Conservation (phyloP, 2,113 vertebrate species). For the Stegostoma tigrinum region DNA sequence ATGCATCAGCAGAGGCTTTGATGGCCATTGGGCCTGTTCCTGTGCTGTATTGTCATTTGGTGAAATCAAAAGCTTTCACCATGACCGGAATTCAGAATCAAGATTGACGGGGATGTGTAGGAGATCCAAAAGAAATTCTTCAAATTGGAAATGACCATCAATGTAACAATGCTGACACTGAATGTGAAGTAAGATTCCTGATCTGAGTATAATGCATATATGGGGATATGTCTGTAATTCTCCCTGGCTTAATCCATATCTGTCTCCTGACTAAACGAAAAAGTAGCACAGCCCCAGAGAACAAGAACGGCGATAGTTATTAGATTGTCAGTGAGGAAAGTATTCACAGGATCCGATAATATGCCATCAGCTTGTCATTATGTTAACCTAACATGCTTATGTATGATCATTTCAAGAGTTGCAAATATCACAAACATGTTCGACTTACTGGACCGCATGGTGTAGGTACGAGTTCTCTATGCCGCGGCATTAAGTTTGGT, state of each 20-base stretch:
- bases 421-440: background rate
- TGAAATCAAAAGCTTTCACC: too few species aligned
- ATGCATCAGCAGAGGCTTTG: too few species aligned
- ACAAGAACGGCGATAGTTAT: background rate
- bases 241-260: background rate
- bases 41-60: too few species aligned
- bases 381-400: background rate
- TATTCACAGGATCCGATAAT: background rate
- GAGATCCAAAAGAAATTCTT: background rate
- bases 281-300: background rate
- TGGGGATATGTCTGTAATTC: background rate
- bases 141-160: background rate
- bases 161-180: background rate
- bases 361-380: background rate
- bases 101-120: background rate
- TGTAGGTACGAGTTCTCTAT: constrained; percentile 68
- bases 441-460: constrained; percentile 71
- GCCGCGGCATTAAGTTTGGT: constrained; percentile 69
- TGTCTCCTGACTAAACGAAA: background rate
- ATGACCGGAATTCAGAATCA: background rate
- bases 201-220: background rate
- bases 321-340: background rate
- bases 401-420: background rate
- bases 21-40: too few species aligned
- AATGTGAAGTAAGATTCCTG: background rate